phyloP scores from a whole-genome alignment of 1,140 invertebrate species.

The Drosophila ogumai region DNA sequence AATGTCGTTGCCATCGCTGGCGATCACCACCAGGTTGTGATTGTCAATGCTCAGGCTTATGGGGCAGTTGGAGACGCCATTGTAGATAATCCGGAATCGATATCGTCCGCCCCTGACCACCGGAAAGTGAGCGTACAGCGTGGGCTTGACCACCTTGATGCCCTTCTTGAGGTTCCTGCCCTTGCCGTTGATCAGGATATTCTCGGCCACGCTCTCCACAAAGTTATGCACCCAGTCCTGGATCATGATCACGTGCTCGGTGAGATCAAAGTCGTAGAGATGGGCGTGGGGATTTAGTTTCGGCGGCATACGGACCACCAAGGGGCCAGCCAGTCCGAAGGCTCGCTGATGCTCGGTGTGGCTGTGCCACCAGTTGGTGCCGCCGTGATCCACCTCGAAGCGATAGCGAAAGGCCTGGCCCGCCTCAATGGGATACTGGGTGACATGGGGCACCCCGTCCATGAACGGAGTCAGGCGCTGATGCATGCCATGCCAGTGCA shows the following conservation, averaged over 20 bases:
- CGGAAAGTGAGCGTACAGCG: constrained; percentile 64
- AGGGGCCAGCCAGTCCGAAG: constrained; percentile 85
- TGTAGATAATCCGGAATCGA: constrained; percentile 87
- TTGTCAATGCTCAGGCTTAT: constrained; percentile 89
- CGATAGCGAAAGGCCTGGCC: constrained; percentile 86
- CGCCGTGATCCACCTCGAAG: constrained; percentile 85
- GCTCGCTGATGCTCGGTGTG: constrained; percentile 85
- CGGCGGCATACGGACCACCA: constrained; percentile 83
- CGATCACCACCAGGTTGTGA: constrained; percentile 89
- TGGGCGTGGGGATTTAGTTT: constrained; percentile 67
- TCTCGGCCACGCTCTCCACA: constrained; percentile 82
- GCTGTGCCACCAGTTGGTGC: constrained; percentile 83
- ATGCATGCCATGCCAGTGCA: constrained; percentile 87
- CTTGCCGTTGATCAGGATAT: constrained; percentile 86
- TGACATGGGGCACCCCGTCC: constrained; percentile 90
- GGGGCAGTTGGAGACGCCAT: constrained; percentile 89
- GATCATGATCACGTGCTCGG: constrained; percentile 80
- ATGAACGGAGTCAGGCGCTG: constrained; percentile 86
- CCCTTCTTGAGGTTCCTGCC: constrained; percentile 82
- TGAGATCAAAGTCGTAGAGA: constrained; percentile 83
- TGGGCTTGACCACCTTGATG: constrained; percentile 48
- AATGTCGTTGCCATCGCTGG: constrained; percentile 91
- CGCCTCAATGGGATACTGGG: constrained; percentile 88
- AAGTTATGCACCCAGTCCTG: constrained; percentile 83
- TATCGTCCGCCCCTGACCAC: constrained; percentile 85